Base-by-base conservation (phyloP, 1,140 invertebrate genomes). In the Lithobius niger region DNA sequence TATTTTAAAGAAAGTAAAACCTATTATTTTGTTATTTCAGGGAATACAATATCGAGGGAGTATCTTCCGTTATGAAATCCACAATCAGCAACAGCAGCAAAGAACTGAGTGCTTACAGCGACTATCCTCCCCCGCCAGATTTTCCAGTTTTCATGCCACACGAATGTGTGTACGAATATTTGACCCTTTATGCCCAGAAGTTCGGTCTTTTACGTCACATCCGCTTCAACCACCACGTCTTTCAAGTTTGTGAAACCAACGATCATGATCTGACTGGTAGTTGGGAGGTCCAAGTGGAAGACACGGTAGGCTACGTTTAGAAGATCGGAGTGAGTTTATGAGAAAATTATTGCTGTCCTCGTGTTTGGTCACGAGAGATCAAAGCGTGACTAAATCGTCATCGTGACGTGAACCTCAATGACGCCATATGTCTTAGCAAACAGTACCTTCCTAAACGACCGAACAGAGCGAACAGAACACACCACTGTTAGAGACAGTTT, bases 81-180 rank as follows among this genome's bases (percentile, higher is more conserved):
- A 69, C 69, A 26, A 65, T 72, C 4, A 73, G 71, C 40, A 74
- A 73, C 57, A 71, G 67, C 0, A 69, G 67, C 50, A 73, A 72
- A 58, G 71, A 74, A 62, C 54, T 65, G 27, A 53, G 27, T 15
- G 36, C 62, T 21, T 65, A 59, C 45, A 61, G 60, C 49, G 73
- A 75, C 53, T 75, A 74, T 58, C 73, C 72, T 0, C 66, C 69
- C 6, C 71, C 71, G n/a, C 58, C 59, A 16, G 58, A 71, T 13
- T 73, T 66, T 54, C 71, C 73, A 1, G 67, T 67, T 25, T 75
- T 70, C 61, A 66, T 75, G 64, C 70, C 70, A 26, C 70, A 75
- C 60, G 58, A 55, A 16, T 61, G 68, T 36, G 67, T 74, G 57
- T 57, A 72, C 10, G 58, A 66, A 40, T 75, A 75, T 58, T 68